phyloP scores from a whole-genome alignment of 2,797 vertebrate genomes.

The Aldrovandia affinis region DNA sequence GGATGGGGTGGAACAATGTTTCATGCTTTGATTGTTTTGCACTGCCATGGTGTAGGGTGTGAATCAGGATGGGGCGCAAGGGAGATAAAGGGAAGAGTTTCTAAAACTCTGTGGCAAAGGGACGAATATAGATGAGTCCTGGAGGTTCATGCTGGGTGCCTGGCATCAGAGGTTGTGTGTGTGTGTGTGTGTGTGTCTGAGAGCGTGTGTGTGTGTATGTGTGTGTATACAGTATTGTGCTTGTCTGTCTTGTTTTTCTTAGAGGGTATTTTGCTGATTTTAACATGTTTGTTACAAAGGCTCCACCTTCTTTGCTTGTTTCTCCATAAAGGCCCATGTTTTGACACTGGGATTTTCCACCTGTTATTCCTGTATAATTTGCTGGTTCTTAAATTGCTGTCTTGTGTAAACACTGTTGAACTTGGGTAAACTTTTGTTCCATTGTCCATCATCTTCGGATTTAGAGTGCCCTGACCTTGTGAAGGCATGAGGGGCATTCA shows the following conservation, averaged over 20 bases:
- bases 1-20: not conserved
- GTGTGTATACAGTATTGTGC: no score
- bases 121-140: constrained; percentile 55
- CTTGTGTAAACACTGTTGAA: no score
- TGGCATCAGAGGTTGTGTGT: constrained; percentile 38
- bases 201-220: not conserved
- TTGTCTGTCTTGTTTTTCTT: not conserved
- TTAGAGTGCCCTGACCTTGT: not conserved
- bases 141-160: constrained; percentile 50
- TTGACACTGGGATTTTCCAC: not conserved
- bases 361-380: not conserved
- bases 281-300: not conserved
- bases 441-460: not conserved
- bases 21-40: not conserved
- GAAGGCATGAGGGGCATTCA: not conserved
- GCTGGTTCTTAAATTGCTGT: no score
- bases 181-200: constrained; percentile 53
- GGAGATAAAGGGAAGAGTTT: constrained; percentile 49
- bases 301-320: no score
- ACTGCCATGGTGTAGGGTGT: not conserved
- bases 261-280: not conserved
- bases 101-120: constrained; percentile 53
- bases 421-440: not conserved
- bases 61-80: not conserved
- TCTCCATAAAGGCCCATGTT: no score